These are phyloP conservation scores for Onthophagus sagittarius DNA, from an alignment of 2,888 invertebrate genomes.

Conservation along the genomic window DNA sequence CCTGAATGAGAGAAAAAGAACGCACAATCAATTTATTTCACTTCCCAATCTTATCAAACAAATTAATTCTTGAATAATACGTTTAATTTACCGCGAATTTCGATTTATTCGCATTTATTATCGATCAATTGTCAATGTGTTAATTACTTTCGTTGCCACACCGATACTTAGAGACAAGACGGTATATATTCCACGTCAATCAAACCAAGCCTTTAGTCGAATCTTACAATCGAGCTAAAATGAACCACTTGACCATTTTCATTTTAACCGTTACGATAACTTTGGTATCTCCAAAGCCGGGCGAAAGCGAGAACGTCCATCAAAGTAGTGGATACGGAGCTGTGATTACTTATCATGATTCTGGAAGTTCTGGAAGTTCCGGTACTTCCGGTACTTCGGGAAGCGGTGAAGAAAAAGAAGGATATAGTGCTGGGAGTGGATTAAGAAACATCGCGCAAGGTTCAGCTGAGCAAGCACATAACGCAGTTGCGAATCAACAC, in stretches of 20 bases:
- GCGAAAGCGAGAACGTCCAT: not conserved
- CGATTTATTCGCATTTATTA: not conserved
- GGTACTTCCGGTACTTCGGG: not conserved
- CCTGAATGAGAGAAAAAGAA: not conserved
- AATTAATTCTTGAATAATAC: not conserved
- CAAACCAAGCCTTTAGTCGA: not conserved
- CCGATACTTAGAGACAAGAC: not conserved
- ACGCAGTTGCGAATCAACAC: constrained; percentile 60
- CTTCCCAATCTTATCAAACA: not conserved
- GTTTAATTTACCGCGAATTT: not conserved
- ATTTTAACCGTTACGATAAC: not conserved
- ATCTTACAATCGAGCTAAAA: not conserved
- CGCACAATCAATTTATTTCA: not conserved
- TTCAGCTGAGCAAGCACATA: constrained; percentile 66
- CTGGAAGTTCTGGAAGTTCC: not conserved
- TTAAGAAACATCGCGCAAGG: constrained; percentile 60
- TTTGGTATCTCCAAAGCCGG: not conserved
- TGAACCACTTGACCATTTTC: not conserved
- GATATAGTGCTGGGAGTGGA: constrained; percentile 61
- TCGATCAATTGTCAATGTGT: not conserved
- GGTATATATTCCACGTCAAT: not conserved
- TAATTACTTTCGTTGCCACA: not conserved
- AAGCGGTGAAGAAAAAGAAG: constrained; percentile 46
- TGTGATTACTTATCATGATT: constrained; percentile 5
- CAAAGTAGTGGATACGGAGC: constrained; percentile 1